Base-by-base conservation (phyloP, 1,140 invertebrate species). In the Mactra quadrangularis region DNA sequence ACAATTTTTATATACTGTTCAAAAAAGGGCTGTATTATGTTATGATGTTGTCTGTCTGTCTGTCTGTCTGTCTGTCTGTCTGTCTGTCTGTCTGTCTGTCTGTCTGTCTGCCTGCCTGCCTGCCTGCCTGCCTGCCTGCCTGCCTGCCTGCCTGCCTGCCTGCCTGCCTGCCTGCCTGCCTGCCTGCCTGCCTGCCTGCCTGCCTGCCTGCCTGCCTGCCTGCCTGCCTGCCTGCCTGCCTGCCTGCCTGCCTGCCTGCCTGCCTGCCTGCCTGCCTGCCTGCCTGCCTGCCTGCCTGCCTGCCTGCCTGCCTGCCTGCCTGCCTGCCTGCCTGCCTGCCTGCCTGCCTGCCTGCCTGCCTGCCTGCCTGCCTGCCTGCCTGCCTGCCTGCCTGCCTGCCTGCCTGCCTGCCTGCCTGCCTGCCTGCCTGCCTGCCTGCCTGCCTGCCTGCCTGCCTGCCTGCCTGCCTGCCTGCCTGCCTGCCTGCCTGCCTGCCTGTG, bases 111-210 rank as follows among this genome's bases (percentile, higher is more conserved):
- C n/a, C n/a, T n/a, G n/a, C 38, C 55, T 76, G 52, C 60, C 53
- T 76, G 52, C 35, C 38, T 45, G 25, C 60, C 74, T 76, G 25
- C 41, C 35, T 62, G 22, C 41, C 29, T 60, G 1, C 38, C 74
- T 60, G 1, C 41, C 13, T 3, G 27, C 41, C 35, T 41, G 52
- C 13, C 29, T 59, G 7, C 60, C 55, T 70, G 45, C 66, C 57
- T 70, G 66, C 70, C 66, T 72, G 83, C 53, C 47, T 81, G 66
- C 31, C 9, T 66, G 33, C 52, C 45, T 79, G 47, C 35, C 17
- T 79, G 60, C 35, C 17, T 62, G 76, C 55, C 13, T 41, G 41
- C 29, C 27, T 79, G 47, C 35, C n/a, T 68, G 47, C 29, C 13
- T 68, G 33, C 53, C 13, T 66, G 33, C 29, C 3, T 47, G 47